Base-by-base conservation (phyloP, 2,888 invertebrate genomes). In the Dyspetes luteomarginatus region DNA sequence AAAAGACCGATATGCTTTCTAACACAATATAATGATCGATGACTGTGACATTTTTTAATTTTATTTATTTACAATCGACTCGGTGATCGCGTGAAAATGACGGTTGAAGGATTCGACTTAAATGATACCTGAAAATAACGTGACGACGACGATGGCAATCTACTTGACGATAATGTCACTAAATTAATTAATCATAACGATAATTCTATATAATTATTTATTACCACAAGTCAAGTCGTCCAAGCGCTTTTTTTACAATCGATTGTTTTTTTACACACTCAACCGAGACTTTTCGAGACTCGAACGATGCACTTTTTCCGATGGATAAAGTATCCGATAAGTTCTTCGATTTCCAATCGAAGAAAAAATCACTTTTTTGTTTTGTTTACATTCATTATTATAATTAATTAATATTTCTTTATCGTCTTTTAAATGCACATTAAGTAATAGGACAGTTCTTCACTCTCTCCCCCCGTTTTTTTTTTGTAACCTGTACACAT, bases 361-460 rank as follows among this genome's bases (percentile, higher is more conserved):
- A 15, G 56, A 65, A 36, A 45, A n/a, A 72, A 72, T 58, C 60
- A 56, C 56, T 41, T n/a, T 43, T 50, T 62, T 45, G 19, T 41
- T 19, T 17, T 41, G 56, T 65, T 48, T 15, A 28, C 45, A 56
- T 28, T 64, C 24, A 22, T 60, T 4, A 58, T 72, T 36, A 36
- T 12, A 48, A 58, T 36, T 58, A 45, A 64, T 48, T 81, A 45
- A 48, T 78, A 74, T 65, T 45, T 12, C 22, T 60, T 64, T 56
- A 65, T 76, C 75, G 83, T 78, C 83, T 72, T 82, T 84, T 85
- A 86, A 86, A 86, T 86, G 86, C 86, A 86, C 78, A 78, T 86
- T 85, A 86, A 86, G 83, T 85, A 82, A 83, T 84, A 86, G 84
- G 83, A 86, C 81, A 83, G 64, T 74, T 78, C 41, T 55, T 56